Evolutionary conservation across 2,888 invertebrate genomes (phyloP).

Genomic region (Autographa pulchrina): DNA sequence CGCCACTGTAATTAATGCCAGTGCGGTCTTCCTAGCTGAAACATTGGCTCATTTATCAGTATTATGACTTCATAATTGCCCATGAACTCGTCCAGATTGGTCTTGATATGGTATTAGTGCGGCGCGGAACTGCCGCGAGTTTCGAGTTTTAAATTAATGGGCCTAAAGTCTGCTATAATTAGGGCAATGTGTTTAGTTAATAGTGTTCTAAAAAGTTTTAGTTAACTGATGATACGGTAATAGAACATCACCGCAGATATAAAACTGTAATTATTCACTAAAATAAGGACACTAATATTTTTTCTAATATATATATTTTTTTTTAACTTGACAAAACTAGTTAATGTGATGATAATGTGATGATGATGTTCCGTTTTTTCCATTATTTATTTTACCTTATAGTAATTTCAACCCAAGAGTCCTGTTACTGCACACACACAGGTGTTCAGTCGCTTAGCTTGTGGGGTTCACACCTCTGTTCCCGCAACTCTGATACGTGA

Average conservation of each 20-base stretch:
- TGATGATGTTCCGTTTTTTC: too few species aligned
- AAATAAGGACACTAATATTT: too few species aligned
- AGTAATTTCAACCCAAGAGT: too few species aligned
- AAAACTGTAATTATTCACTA: too few species aligned
- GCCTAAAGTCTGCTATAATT: background rate
- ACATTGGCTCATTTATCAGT: conserved; percentile 51
- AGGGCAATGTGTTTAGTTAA: conserved; percentile 6
- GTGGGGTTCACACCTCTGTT: background rate
- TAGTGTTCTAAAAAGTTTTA: conserved; percentile 14
- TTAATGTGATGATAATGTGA: too few species aligned
- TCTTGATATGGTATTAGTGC: conserved; percentile 40
- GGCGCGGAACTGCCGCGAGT: conserved; percentile 41
- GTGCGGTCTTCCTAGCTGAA: conserved; percentile 48
- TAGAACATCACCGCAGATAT: background rate
- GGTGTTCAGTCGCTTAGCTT: background rate
- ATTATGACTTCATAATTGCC: conserved; percentile 50
- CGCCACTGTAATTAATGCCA: conserved; percentile 43
- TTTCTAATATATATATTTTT: too few species aligned
- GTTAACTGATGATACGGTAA: conserved; percentile 5
- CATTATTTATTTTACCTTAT: too few species aligned
- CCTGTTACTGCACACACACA: too few species aligned
- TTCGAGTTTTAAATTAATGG: conserved; percentile 47
- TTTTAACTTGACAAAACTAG: too few species aligned
- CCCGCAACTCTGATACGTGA: background rate
- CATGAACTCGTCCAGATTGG: conserved; percentile 34